phyloP scores from a whole-genome alignment of 2,113 vertebrate species.

The Marcusenius ussheri region DNA sequence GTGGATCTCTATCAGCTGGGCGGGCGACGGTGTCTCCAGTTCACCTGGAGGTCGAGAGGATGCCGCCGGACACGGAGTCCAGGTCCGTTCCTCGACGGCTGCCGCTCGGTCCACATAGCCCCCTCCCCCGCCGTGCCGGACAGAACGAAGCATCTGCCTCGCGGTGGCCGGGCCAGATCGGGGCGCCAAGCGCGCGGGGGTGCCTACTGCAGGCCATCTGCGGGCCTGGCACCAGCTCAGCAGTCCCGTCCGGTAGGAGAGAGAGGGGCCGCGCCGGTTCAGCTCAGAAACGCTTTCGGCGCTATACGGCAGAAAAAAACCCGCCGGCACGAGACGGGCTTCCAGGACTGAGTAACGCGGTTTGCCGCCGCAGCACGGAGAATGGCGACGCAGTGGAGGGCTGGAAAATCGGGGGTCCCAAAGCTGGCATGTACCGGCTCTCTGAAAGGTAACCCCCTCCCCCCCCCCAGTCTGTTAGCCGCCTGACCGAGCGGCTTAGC shows the following conservation, averaged over 20 bases:
- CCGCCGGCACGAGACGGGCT: neutral
- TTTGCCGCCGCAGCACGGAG: neutral
- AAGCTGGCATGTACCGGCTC: neutral
- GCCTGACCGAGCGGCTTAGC: neutral
- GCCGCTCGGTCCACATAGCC: neutral
- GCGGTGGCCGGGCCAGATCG: neutral
- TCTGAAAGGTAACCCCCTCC: neutral
- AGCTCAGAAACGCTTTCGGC: neutral
- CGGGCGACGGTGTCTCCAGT: neutral
- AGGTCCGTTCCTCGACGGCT: neutral
- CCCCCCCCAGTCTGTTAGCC: neutral
- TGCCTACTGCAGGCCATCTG: conserved; percentile 10
- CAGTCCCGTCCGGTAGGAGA: neutral
- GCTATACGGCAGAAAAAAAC: neutral
- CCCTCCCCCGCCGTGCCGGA: conserved; percentile 2
- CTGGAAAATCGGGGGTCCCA: neutral
- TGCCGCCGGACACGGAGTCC: neutral
- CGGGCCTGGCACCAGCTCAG: neutral
- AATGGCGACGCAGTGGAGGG: neutral
- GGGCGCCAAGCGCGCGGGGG: neutral
- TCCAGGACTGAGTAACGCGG: neutral
- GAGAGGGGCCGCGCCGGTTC: neutral
- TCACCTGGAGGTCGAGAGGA: conserved; percentile 12
- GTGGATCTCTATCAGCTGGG: neutral
- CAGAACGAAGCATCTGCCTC: conserved; percentile 19